Base-by-base conservation (phyloP, 2,888 invertebrate genomes). In the Malachius bipustulatus region DNA sequence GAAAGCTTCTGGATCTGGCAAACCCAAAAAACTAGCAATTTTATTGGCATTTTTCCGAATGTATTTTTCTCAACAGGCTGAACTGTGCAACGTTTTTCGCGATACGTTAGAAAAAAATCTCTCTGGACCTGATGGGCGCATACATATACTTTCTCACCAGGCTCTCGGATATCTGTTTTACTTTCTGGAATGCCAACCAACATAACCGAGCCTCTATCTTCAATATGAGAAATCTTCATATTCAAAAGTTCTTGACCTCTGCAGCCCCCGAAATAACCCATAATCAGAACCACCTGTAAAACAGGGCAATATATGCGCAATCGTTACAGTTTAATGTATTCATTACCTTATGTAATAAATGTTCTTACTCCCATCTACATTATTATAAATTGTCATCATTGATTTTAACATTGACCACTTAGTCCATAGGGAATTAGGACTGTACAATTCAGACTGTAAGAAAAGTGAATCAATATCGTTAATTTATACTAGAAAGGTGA, bases 141-240 rank as follows among this genome's bases (percentile, higher is more conserved):
- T 6, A 14, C 8, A 14, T 30, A 30, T 29, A 10, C 10, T 29
- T 11, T 14, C 8, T 11, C n/a, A 29, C 29, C 14, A 29, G 29
- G 15, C 3, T 6, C 31, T 16, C 3, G 31, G 24, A 16, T 32
- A 24, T 32, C 32, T 32, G 19, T 24, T 32, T 32, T 32, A 19
- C 32, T 24, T 32, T 19, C 24, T 14, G 24, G 24, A 32, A 32
- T 32, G 32, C 14, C 19, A 32, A 32, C 24, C 24, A 32, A 8
- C 14, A 30, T 14, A 13, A 31, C 31, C 10, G 16, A 31, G 16
- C n/a, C n/a, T n/a, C n/a, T n/a, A n/a, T n/a, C n/a, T n/a, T n/a
- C n/a, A n/a, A n/a, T n/a, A n/a, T n/a, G 12, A 16, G 16, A 8
- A 16, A 14, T 31, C 31, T 9, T 31, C 14, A 15, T 31, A 31